phyloP scores from a whole-genome alignment of 92 coral and sea anemone species.

The Palythoa heliodiscus region DNA sequence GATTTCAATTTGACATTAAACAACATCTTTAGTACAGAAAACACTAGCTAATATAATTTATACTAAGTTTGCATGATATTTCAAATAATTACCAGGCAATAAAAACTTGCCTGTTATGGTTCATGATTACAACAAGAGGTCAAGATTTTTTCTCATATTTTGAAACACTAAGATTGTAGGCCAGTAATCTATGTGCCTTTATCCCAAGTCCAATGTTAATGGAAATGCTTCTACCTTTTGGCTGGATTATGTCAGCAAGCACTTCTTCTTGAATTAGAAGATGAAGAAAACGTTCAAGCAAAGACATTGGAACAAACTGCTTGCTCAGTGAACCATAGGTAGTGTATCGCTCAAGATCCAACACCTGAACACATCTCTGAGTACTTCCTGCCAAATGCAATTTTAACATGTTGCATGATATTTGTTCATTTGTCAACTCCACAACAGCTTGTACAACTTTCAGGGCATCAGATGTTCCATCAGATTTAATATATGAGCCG shows the following conservation, averaged over 20 bases:
- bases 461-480: slow-evolving; percentile 64
- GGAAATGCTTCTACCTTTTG: slow-evolving; percentile 16
- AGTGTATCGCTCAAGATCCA: slow-evolving; percentile 33
- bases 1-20: no score
- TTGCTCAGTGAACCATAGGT: slow-evolving; percentile 51
- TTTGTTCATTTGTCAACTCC: slow-evolving; percentile 41
- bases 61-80: not conserved
- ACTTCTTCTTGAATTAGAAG: slow-evolving; percentile 43
- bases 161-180: slow-evolving; percentile 47
- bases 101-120: not conserved
- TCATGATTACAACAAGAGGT: not conserved
- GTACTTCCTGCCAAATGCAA: slow-evolving; percentile 51
- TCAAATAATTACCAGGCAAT: not conserved
- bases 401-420: slow-evolving; percentile 50
- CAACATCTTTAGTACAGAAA: no score
- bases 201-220: slow-evolving; percentile 46
- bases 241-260: slow-evolving; percentile 44
- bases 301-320: slow-evolving; percentile 43
- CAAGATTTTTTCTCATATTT: slow-evolving; percentile 30
- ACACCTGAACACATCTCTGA: slow-evolving; percentile 36
- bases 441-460: slow-evolving; percentile 55
- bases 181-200: slow-evolving; percentile 59
- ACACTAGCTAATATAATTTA: no score
- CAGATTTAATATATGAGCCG: slow-evolving; percentile 46
- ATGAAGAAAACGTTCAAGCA: slow-evolving; percentile 51